Evolutionary conservation across 2,113 vertebrate species (phyloP).

Genomic region (Ginglymostoma cirratum): DNA sequence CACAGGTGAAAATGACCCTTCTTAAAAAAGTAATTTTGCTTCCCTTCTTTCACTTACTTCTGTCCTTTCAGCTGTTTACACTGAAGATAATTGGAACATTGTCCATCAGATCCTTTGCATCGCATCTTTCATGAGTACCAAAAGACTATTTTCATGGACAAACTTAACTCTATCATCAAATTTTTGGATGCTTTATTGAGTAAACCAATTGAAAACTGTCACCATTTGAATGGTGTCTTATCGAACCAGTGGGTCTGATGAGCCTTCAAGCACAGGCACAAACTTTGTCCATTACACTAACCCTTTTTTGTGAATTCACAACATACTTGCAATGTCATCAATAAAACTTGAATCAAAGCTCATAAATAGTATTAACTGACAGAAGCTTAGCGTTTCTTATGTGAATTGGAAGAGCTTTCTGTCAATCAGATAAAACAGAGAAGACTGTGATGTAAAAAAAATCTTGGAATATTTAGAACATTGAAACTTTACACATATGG

Average conservation of each 20-base stretch:
- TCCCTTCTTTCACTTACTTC: not conserved
- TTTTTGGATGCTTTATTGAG: not conserved
- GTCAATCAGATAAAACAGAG: not conserved
- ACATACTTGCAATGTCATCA: not conserved
- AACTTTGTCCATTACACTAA: not conserved
- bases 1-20: too few relatives aligned
- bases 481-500: not conserved
- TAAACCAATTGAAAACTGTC: not conserved
- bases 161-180: not conserved
- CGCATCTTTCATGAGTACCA: not conserved
- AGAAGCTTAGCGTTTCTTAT: not conserved
- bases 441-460: not conserved
- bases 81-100: not conserved
- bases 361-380: not conserved
- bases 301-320: not conserved
- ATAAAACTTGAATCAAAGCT: not conserved
- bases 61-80: not conserved
- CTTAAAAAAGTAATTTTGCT: not conserved
- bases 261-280: not conserved
- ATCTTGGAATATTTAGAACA: not conserved
- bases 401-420: not conserved
- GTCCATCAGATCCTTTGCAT: not conserved
- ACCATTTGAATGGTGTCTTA: not conserved
- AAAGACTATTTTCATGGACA: not conserved
- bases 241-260: not conserved